phyloP scores from a whole-genome alignment of 2,797 vertebrate species.

The Loris lydekkerianus region DNA sequence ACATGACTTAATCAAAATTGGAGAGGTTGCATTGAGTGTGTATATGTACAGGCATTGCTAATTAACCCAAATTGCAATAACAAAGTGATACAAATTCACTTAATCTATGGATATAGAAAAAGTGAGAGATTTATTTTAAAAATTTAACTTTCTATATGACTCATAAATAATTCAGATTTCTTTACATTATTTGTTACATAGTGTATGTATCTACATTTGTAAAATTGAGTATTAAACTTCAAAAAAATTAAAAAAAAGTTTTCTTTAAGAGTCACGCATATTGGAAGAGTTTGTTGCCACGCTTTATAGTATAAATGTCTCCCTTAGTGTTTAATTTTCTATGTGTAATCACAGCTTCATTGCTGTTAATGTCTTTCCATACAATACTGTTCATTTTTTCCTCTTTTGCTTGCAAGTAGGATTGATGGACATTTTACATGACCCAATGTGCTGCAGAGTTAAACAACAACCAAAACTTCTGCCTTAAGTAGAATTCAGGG shows the following conservation, averaged over 20 bases:
- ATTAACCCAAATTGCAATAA: not conserved
- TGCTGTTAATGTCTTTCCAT: not conserved
- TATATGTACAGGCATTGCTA: not conserved
- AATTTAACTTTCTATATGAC: not conserved
- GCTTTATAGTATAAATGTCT: not conserved
- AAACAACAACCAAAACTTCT: slow-evolving; percentile 18
- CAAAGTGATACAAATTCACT: not conserved
- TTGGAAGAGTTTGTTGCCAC: not conserved
- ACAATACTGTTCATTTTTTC: not conserved
- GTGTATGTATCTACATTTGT: not conserved
- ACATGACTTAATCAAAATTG: not conserved
- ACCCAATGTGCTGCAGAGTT: not conserved
- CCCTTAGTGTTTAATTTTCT: not conserved
- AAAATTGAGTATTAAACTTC: not conserved
- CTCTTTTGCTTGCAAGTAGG: slow-evolving; percentile 1
- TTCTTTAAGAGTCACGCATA: not conserved
- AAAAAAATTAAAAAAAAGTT: not conserved
- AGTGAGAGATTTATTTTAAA: not conserved
- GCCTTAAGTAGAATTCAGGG: not conserved
- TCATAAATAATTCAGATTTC: not conserved
- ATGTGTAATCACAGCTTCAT: not conserved
- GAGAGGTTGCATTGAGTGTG: not conserved
- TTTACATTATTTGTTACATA: not conserved
- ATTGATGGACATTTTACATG: not conserved
- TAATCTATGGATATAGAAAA: not conserved